These are phyloP conservation scores for Sepioteuthis lessoniana DNA, from an alignment of 2,888 invertebrate species.

Conservation along the genomic window DNA sequence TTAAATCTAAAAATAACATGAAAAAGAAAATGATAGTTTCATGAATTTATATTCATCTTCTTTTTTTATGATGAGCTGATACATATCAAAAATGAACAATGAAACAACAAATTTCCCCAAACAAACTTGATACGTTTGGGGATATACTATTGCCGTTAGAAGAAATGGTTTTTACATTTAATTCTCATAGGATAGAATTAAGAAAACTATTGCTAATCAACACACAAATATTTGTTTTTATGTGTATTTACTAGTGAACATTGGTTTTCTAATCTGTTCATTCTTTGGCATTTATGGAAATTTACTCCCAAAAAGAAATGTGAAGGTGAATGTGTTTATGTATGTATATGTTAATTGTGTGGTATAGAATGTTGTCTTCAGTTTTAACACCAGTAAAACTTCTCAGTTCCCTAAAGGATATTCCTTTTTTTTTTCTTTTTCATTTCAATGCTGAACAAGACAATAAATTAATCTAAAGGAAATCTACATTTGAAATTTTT, in stretches of 20 bases:
- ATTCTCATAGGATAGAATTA: not conserved
- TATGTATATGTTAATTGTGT: no score
- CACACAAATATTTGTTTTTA: no score
- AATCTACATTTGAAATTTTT: no score
- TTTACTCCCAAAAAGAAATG: no score
- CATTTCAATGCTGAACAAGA: no score
- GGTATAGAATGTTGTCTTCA: no score
- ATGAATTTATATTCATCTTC: not conserved
- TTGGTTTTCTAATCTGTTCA: not conserved
- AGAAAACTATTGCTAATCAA: not conserved
- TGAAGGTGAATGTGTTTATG: no score
- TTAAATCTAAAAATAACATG: not conserved
- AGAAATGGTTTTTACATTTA: not conserved
- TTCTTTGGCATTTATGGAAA: no score
- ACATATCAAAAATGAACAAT: not conserved
- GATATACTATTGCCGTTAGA: not conserved
- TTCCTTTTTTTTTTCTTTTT: no score
- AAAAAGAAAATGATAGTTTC: not conserved
- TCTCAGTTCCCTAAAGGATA: no score
- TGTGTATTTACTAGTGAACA: not conserved
- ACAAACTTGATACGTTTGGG: not conserved
- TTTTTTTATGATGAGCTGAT: not conserved
- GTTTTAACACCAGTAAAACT: no score
- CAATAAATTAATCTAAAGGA: no score
- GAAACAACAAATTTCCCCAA: not conserved